These are phyloP conservation scores for Cybosia mesomella DNA, from an alignment of 2,888 invertebrate genomes.

Conservation along the genomic window DNA sequence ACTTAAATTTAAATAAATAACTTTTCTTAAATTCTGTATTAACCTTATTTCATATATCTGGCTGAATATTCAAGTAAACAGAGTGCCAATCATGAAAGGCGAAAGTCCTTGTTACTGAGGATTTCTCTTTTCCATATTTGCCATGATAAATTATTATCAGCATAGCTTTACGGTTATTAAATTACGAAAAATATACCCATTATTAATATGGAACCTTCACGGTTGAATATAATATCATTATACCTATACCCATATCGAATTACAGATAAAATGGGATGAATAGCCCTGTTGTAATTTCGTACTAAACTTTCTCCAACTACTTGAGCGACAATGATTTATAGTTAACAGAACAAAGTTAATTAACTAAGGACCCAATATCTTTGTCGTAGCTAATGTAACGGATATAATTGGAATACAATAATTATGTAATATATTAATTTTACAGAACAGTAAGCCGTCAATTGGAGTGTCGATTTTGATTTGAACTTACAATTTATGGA, in stretches of 20 bases:
- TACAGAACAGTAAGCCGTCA: background rate
- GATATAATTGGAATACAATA: slow-evolving; percentile 9
- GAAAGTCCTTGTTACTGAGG: background rate
- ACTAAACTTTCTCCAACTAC: slow-evolving; percentile 41
- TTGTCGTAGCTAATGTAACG: slow-evolving; percentile 40
- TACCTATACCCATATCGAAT: background rate
- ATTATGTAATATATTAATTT: slow-evolving; percentile 16
- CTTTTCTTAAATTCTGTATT: background rate
- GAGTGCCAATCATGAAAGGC: background rate
- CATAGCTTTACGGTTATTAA: background rate
- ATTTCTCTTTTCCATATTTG: background rate
- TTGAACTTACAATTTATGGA: background rate
- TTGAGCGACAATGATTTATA: slow-evolving; percentile 51
- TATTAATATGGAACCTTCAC: background rate
- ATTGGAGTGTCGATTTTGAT: background rate
- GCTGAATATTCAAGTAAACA: background rate
- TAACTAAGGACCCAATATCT: slow-evolving; percentile 46
- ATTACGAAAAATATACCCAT: background rate
- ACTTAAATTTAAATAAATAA: background rate
- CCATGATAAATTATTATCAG: background rate
- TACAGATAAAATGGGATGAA: slow-evolving; percentile 6
- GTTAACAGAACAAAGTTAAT: slow-evolving; percentile 49
- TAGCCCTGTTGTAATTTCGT: slow-evolving; percentile 12
- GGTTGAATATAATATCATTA: background rate
- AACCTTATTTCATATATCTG: too few species aligned